Evolutionary conservation across 2,888 invertebrate species (phyloP).

Genomic region (Tyria jacobaeae): DNA sequence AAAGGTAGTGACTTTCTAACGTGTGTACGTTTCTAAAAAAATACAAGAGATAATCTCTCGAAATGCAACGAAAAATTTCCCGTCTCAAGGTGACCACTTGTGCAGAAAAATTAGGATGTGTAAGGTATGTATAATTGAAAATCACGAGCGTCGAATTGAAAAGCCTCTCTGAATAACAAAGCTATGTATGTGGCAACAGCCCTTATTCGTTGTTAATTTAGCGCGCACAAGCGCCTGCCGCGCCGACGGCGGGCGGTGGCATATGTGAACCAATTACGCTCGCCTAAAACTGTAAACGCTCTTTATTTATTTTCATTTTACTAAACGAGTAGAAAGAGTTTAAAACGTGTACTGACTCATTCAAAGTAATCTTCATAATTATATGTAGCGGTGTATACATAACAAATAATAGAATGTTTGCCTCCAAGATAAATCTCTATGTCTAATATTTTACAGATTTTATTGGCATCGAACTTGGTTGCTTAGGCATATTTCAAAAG

Average conservation of each 20-base stretch:
- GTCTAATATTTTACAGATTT: conserved; percentile 28
- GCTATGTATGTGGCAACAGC: conserved; percentile 23
- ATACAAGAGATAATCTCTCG: background rate
- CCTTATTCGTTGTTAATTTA: conserved; percentile 39
- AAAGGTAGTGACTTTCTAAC: too few species aligned
- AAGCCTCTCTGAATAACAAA: conserved; percentile 17
- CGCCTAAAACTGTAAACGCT: conserved; percentile 34
- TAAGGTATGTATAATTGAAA: conserved; percentile 11
- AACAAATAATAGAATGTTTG: background rate
- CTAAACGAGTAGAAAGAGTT: conserved; percentile 32
- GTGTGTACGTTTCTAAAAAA: too few species aligned
- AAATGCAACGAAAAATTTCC: conserved; percentile 25
- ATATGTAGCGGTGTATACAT: background rate
- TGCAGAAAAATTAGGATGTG: conserved; percentile 19
- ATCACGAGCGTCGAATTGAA: conserved; percentile 21
- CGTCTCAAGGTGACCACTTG: conserved; percentile 32
- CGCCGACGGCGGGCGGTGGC: conserved; percentile 4
- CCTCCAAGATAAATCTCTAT: conserved; percentile 27
- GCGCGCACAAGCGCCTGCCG: conserved; percentile 28
- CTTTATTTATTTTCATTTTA: conserved; percentile 50
- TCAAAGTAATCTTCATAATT: background rate
- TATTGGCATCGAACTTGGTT: conserved; percentile 26
- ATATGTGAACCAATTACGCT: conserved; percentile 39
- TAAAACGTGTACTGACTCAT: conserved; percentile 9
- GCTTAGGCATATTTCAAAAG: background rate